Conservation (phyloP, 1,140 invertebrate species). For the Danaus plexippus region DNA sequence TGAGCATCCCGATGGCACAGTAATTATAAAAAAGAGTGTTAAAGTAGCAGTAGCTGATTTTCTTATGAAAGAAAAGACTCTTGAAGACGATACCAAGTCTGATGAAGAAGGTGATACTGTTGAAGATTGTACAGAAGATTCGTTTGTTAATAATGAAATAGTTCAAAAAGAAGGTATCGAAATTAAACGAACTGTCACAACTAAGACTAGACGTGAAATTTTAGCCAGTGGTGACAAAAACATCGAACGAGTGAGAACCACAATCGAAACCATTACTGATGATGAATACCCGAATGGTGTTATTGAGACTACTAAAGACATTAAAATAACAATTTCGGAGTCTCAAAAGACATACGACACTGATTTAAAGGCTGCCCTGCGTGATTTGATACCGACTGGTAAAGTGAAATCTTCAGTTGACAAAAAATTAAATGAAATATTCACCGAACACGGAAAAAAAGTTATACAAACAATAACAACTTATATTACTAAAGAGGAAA, state of each 20-base stretch:
- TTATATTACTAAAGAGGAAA: conserved; percentile 64
- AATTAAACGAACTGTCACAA: conserved; percentile 63
- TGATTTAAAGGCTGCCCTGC: conserved; percentile 59
- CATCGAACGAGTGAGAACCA: conserved; percentile 59
- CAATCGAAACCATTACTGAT: conserved; percentile 40
- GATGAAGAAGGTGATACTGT: conserved; percentile 56
- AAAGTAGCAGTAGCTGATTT: conserved; percentile 62
- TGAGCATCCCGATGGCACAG: conserved; percentile 62
- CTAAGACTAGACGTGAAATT: conserved; percentile 64
- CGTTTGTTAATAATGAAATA: conserved; percentile 57
- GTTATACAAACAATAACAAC: conserved; percentile 61
- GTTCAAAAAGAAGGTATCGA: conserved; percentile 41
- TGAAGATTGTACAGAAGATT: conserved; percentile 57
- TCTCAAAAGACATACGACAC: conserved; percentile 65
- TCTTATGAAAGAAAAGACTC: conserved; percentile 27
- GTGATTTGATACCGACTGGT: conserved; percentile 53
- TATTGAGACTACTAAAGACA: conserved; percentile 69
- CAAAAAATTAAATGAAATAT: conserved; percentile 51
- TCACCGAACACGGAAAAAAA: conserved; percentile 46
- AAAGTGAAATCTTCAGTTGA: conserved; percentile 62
- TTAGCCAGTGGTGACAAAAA: conserved; percentile 54
- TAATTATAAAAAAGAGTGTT: conserved; percentile 62
- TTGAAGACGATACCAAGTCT: conserved; percentile 26
- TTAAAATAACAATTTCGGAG: conserved; percentile 70
- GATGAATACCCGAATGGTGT: conserved; percentile 68